These are phyloP conservation scores for Gadopsis bispinosus DNA, from an alignment of 2,797 vertebrate species.

Conservation along the genomic window DNA sequence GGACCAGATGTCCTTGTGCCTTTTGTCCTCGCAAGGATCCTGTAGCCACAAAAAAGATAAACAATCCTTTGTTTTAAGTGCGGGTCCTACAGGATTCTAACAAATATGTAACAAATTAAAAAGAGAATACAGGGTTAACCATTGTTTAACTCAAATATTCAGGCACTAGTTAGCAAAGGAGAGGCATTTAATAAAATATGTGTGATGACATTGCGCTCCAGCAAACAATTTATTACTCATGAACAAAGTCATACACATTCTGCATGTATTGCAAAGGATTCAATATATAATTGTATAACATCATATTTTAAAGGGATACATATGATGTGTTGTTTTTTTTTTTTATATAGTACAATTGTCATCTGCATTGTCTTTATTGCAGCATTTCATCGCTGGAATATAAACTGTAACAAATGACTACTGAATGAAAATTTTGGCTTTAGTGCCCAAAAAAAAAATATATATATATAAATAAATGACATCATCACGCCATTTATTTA, in stretches of 20 bases:
- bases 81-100: background rate
- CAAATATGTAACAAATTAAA: background rate
- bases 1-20: constrained; percentile 99
- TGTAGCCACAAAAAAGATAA: constrained; percentile 75
- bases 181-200: constrained; percentile 6
- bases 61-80: constrained; percentile 42
- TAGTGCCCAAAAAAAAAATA: background rate
- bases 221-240: constrained; percentile 6
- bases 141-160: background rate
- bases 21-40: constrained; percentile 99
- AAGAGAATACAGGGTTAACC: background rate
- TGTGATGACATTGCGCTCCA: background rate
- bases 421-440: background rate
- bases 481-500: background rate
- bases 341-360: background rate
- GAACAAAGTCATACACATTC: background rate
- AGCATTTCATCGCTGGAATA: background rate
- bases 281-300: background rate
- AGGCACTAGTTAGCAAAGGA: constrained; percentile 2
- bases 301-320: background rate
- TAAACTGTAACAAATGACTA: background rate
- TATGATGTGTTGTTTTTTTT: background rate
- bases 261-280: background rate
- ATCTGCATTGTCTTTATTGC: background rate
- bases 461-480: background rate